Conservation (phyloP, 2,888 invertebrate genomes). For the Serripes groenlandicus region DNA sequence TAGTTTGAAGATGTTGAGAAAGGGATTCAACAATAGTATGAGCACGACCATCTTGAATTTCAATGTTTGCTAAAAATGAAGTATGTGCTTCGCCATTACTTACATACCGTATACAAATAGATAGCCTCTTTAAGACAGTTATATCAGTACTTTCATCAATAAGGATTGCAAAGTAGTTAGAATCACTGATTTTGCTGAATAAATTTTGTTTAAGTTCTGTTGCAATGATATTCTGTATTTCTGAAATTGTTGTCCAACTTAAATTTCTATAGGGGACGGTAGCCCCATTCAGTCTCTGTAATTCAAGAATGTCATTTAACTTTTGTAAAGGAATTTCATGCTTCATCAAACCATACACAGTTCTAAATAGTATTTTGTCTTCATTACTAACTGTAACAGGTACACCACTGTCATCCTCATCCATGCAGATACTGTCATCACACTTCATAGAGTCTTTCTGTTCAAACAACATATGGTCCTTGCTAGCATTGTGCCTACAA, state of each 20-base stretch:
- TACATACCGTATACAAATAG: conserved; percentile 52
- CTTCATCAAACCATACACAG: conserved; percentile 39
- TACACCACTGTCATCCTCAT: too few species aligned
- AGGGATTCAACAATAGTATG: conserved; percentile 22
- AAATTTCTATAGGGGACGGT: conserved; percentile 44
- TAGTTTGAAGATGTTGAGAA: background rate
- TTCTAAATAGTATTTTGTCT: too few species aligned
- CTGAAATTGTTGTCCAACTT: conserved; percentile 47
- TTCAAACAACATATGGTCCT: too few species aligned
- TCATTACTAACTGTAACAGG: too few species aligned
- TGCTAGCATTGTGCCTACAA: too few species aligned
- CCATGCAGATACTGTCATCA: too few species aligned
- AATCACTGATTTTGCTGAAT: conserved; percentile 26
- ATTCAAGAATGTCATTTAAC: conserved; percentile 46
- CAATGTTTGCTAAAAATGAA: conserved; percentile 40
- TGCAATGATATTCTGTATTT: conserved; percentile 40
- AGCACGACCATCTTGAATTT: conserved; percentile 43
- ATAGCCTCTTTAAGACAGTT: conserved; percentile 37
- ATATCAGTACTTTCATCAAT: conserved; percentile 61
- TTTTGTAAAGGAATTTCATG: conserved; percentile 43
- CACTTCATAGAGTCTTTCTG: too few species aligned
- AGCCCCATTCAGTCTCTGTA: conserved; percentile 45
- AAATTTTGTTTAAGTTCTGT: conserved; percentile 10
- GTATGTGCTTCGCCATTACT: conserved; percentile 42
- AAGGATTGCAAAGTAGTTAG: conserved; percentile 36